Evolutionary conservation across 35 echinoderm and acorn worm species (phyloP).

Genomic region (Nesometra sesokonis): DNA sequence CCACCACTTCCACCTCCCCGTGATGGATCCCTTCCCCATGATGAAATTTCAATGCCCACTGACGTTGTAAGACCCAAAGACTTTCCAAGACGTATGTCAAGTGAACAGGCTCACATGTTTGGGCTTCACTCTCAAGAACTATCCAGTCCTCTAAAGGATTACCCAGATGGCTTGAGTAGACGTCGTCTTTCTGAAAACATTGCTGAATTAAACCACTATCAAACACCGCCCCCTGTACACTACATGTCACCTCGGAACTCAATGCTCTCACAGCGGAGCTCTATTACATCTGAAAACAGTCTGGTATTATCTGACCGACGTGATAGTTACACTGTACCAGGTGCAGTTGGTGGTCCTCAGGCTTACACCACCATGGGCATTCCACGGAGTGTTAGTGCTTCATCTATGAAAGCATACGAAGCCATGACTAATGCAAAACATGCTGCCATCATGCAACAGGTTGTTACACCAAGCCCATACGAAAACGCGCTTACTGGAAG

Average conservation of each 20-base stretch:
- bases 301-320: background rate
- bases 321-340: background rate
- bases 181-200: background rate
- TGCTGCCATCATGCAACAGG: background rate
- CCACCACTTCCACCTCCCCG: background rate
- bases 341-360: background rate
- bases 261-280: background rate
- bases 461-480: conserved; percentile 21
- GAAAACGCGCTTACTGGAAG: conserved; percentile 35
- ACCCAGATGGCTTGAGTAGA: background rate
- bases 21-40: background rate
- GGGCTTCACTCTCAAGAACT: background rate
- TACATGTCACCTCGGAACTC: background rate
- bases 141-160: background rate
- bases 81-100: background rate
- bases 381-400: background rate
- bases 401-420: background rate
- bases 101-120: background rate
- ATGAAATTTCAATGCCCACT: background rate
- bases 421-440: background rate
- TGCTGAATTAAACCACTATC: background rate
- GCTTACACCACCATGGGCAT: background rate
- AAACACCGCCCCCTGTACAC: background rate
- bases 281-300: background rate
- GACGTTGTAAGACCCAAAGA: background rate